Evolutionary conservation across 2,797 vertebrate species (phyloP).

Genomic region (Leuciscus waleckii): DNA sequence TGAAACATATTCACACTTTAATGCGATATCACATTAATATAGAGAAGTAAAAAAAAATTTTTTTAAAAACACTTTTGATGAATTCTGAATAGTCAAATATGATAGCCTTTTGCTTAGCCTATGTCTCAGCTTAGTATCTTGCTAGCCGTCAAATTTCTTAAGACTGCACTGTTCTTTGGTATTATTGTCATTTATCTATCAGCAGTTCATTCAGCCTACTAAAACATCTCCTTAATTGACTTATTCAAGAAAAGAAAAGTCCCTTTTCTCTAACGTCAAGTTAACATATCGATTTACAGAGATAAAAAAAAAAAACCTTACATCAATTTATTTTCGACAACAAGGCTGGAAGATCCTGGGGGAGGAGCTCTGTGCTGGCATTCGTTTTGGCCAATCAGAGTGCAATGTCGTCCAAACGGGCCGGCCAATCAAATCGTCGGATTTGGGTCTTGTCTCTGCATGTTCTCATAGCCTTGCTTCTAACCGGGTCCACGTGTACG

Average conservation of each 20-base stretch:
- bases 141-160: background rate
- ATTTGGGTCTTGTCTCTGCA: slow-evolving; percentile 40
- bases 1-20: background rate
- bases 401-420: no score
- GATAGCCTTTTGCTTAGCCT: background rate
- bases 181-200: background rate
- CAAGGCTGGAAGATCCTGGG: background rate
- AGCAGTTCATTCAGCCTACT: background rate
- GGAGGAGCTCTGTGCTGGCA: background rate
- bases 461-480: slow-evolving; percentile 1
- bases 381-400: slow-evolving; percentile 43
- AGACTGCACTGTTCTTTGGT: background rate
- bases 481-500: slow-evolving; percentile 54
- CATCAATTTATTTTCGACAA: background rate
- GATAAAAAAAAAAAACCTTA: background rate
- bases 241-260: background rate
- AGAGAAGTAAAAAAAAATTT: no score
- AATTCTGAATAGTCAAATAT: background rate
- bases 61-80: background rate
- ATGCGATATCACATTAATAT: background rate
- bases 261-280: background rate
- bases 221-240: background rate
- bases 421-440: slow-evolving; percentile 44
- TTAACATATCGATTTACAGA: background rate
- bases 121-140: background rate